Evolutionary conservation across 1,140 invertebrate genomes (phyloP).

Genomic region (Drosophila teissieri): DNA sequence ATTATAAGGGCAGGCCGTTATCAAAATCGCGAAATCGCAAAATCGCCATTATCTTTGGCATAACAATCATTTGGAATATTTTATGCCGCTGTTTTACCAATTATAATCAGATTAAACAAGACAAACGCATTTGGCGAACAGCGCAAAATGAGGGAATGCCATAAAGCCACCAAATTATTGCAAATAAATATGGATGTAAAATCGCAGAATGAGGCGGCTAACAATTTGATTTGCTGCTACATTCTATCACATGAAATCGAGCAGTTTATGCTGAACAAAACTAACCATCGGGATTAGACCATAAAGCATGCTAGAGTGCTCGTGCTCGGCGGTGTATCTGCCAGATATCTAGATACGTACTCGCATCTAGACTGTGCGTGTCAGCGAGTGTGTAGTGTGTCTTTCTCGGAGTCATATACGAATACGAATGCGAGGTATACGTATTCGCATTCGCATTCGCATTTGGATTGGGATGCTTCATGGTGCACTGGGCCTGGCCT

Average conservation of each 20-base stretch:
- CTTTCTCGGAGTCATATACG: slow-evolving; percentile 29
- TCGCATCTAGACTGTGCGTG: slow-evolving; percentile 54
- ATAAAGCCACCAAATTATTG: slow-evolving; percentile 40
- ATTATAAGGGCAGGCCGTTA: neutral
- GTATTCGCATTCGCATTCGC: neutral
- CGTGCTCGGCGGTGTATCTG: slow-evolving; percentile 24
- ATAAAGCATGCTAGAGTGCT: slow-evolving; percentile 59
- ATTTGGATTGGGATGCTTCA: slow-evolving; percentile 43
- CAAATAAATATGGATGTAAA: slow-evolving; percentile 36
- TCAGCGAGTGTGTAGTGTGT: slow-evolving; percentile 48
- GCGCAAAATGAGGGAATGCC: neutral
- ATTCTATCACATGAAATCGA: slow-evolving; percentile 72
- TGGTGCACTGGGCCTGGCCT: slow-evolving; percentile 57
- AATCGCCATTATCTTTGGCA: slow-evolving; percentile 14
- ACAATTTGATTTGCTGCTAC: slow-evolving; percentile 42
- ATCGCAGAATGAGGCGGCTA: neutral
- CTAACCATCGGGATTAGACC: slow-evolving; percentile 52
- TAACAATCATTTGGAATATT: slow-evolving; percentile 20
- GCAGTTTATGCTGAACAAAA: slow-evolving; percentile 80
- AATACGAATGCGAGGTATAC: neutral
- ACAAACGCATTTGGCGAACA: slow-evolving; percentile 32
- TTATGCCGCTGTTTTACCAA: slow-evolving; percentile 30
- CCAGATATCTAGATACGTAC: slow-evolving; percentile 11
- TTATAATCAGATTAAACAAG: slow-evolving; percentile 24
- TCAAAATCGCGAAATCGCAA: neutral